phyloP scores from a whole-genome alignment of 2,113 vertebrate genomes.

The Saimiri boliviensis region DNA sequence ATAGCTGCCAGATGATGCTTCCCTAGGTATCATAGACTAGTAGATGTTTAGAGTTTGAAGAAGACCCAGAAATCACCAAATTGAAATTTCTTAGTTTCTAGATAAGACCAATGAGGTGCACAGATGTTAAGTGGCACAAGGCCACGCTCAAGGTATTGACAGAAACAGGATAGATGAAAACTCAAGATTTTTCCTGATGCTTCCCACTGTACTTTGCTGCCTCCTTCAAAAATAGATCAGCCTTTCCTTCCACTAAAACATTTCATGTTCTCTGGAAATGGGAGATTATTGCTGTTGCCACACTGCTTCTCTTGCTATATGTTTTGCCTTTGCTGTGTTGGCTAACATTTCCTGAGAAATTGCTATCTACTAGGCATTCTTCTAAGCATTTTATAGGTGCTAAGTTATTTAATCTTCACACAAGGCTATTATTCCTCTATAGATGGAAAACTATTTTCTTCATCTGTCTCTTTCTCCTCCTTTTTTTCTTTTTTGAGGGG shows the following conservation, averaged over 20 bases:
- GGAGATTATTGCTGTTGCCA: neutral
- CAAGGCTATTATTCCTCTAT: neutral
- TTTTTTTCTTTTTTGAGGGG: neutral
- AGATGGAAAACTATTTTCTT: neutral
- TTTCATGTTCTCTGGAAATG: neutral
- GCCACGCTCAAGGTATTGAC: neutral
- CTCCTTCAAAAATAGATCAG: neutral
- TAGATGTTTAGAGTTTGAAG: neutral
- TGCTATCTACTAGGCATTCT: neutral
- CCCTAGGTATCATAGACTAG: neutral
- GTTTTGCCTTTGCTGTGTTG: neutral
- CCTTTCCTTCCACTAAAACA: neutral
- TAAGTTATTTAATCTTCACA: neutral
- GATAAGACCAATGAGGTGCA: neutral
- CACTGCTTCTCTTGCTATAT: neutral
- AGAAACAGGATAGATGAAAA: neutral
- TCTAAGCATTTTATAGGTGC: slow-evolving; percentile 12
- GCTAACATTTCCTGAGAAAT: neutral
- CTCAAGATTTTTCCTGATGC: neutral
- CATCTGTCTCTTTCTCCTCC: neutral
- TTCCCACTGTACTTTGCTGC: neutral
- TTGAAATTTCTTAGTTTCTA: neutral
- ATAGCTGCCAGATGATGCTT: neutral
- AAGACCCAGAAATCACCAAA: neutral
- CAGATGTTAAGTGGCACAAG: neutral